Base-by-base conservation (phyloP, 2,888 invertebrate species). In the Bellardia bayeri region DNA sequence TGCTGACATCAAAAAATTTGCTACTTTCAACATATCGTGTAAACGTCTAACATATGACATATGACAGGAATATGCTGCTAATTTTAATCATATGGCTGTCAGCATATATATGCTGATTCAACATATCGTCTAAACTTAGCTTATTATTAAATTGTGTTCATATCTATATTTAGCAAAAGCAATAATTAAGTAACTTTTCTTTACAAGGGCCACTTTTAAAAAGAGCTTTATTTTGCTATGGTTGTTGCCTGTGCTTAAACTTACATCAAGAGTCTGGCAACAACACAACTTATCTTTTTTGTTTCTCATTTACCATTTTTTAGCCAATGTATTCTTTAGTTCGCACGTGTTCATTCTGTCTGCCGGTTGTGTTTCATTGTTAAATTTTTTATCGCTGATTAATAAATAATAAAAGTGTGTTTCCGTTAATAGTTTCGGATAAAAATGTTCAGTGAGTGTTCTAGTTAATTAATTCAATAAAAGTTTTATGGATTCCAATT, bases 401-500 rank as follows among this genome's bases (percentile, higher is more conserved):
- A 30, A 58, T 30, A 3, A 23, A 11, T 30, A 58, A 30, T 58
- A 23, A 58, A 58, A 23, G 23, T 30, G 11, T 58, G 30, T 30
- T 63, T 63, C 16, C 3, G 4, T 63, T 33, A 33, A 63, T 63
- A 63, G 5, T 14, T 63, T 63, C 14, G 14, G n/a, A 63, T 23
- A 63, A 33, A 63, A 37, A 4, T 61, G 33, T 63, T 33, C 7
- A 33, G 2, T 13, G 14, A 33, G 37, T 6, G 63, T 37, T 63
- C 37, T 14, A 63, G 23, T 63, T 63, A 37, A 5, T 63, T 11
- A 63, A 63, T 37, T 14, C 37, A 63, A 63, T 63, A 63, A 33
- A 63, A 63, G 30, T 63, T 63, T 63, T 37, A 63, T 63, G 37
- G 37, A 63, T 14, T 37, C 37, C 14, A 37, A 33, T 63, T 2